Evolutionary conservation across 30 jellyfish, hydroid and myxozoan species (phyloP), one percentile per base, ranked within the genome.

Genomic region (Aurelia aurita complex sp. Pacific): DNA sequence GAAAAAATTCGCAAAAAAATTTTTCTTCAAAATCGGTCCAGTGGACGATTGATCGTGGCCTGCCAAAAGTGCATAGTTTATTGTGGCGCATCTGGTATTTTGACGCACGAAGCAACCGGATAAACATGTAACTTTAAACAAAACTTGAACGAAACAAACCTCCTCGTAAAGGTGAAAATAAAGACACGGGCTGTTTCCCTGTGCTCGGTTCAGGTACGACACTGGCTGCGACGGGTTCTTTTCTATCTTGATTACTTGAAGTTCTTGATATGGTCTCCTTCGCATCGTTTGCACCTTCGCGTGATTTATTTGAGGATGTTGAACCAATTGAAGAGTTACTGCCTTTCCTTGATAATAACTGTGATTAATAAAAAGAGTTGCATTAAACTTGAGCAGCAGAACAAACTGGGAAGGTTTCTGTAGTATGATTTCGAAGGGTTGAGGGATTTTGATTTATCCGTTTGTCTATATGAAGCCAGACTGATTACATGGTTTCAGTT

Each of bases 111-210:
- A n/a, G 77, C 77, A n/a, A n/a, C 15, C 7, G 52, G 18, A 14
- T 70, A n/a, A 51, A 73, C 46, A 23, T 73, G 36, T 5, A 70
- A 36, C 64, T 36, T 10, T 70, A 23, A 57, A 38, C 62, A 2
- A 13, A 13, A 70, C 14, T 13, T 10, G 16, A 42, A 33, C 46
- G 7, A 40, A 57, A 66, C 76, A 2, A 14, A 67, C 90, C 86
- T 35, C 80, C 86, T 57, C 92, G 73, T 7, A 83, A 38, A 2
- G 92, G 92, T n/a, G 92, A 83, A 69, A 83, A 83, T 40, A 83
- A 73, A 50, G 92, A 83, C 33, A 53, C 67, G 4, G 74, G 80
- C 11, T 64, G 86, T 50, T 83, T 46, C 57, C 57, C 57, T 46
- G 57, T 46, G 57, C 14, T 46, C 57, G 57, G 57, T 46, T 46